Evolutionary conservation across 2,888 invertebrate species (phyloP).

Genomic region (Eupithecia dodoneata): DNA sequence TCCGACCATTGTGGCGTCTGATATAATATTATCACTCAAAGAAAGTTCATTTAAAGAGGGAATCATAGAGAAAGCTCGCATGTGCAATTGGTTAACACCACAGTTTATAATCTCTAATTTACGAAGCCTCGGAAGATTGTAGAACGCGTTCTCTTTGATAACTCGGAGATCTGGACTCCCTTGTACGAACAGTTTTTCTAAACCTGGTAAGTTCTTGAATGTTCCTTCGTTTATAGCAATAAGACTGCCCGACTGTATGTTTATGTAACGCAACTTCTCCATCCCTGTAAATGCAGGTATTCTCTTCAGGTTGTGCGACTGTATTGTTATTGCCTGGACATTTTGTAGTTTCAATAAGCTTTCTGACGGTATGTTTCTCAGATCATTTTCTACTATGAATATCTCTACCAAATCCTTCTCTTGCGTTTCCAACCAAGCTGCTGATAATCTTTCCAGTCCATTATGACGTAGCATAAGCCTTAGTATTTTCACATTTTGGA

Average conservation of each 20-base stretch:
- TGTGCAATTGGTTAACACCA: constrained; percentile 90
- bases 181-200: constrained; percentile 90
- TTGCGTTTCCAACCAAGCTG: constrained; percentile 91
- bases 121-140: constrained; percentile 87
- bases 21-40: constrained; percentile 88
- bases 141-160: constrained; percentile 89
- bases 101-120: constrained; percentile 90
- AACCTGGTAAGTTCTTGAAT: constrained; percentile 87
- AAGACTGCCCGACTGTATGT: constrained; percentile 88
- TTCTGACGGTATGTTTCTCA: constrained; percentile 91
- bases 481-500: constrained; percentile 89
- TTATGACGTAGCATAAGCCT: constrained; percentile 93
- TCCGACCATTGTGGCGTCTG: constrained; percentile 92
- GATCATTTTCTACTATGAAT: constrained; percentile 92
- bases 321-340: constrained; percentile 92
- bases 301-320: constrained; percentile 89
- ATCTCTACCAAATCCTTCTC: constrained; percentile 91
- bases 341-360: constrained; percentile 89
- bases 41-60: constrained; percentile 89
- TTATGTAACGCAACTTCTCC: constrained; percentile 88
- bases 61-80: constrained; percentile 88
- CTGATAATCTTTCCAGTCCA: constrained; percentile 91
- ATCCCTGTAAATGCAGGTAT: constrained; percentile 89
- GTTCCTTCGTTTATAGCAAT: constrained; percentile 87
- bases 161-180: constrained; percentile 87